Percentiles rank a stretch among this genome's conserved stretches.
phyloP scores from a whole-genome alignment of 1,140 invertebrate genomes.

The Ladona fulva region DNA sequence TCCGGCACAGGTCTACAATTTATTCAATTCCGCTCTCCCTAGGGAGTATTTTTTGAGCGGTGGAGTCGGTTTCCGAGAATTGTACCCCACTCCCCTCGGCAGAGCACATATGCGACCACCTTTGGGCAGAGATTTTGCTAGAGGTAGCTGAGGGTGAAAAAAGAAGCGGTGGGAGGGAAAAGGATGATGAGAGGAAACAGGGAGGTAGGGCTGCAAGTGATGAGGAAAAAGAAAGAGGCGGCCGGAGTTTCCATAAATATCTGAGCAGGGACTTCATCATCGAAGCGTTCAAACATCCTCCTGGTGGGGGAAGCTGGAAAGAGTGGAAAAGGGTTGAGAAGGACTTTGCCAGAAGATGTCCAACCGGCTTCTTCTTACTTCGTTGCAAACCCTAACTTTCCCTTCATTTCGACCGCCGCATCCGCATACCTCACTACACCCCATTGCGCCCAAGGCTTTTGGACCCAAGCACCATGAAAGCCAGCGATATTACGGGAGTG shows the following conservation, averaged over 20 bases:
- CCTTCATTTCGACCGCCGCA: not conserved
- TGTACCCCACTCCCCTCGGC: no score
- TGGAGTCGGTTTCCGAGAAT: no score
- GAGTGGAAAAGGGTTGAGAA: not conserved
- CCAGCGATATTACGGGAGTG: not conserved
- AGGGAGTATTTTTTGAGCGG: no score
- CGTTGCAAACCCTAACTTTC: not conserved
- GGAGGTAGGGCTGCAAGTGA: not conserved
- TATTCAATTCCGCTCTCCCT: no score
- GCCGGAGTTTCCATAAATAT: not conserved
- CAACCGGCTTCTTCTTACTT: not conserved
- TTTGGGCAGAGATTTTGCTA: not conserved
- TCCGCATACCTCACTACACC: not conserved
- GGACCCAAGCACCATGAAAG: not conserved
- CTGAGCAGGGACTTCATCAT: constrained; percentile 3
- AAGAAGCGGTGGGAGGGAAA: not conserved
- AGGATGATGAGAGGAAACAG: not conserved
- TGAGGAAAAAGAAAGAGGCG: not conserved
- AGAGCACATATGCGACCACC: not conserved
- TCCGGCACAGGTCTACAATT: no score
- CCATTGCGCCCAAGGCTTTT: not conserved
- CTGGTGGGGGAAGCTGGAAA: not conserved
- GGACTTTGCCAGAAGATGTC: not conserved
- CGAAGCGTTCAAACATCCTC: not conserved
- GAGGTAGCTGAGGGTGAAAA: not conserved